Evolutionary conservation across 1,140 invertebrate genomes (phyloP).

Genomic region (Marisa cornuarietis): DNA sequence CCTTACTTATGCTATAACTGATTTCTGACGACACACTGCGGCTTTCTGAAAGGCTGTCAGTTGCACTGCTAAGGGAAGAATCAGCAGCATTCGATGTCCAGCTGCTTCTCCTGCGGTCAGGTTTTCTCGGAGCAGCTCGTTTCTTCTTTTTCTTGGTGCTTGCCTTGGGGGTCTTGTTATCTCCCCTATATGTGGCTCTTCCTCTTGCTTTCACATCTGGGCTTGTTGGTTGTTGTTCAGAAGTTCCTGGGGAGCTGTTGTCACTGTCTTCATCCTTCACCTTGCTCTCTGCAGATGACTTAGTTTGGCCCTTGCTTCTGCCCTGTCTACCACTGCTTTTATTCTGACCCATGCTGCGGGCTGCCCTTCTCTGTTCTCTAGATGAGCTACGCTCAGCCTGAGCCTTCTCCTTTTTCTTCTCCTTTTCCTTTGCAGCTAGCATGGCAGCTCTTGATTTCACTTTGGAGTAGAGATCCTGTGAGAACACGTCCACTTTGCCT

Average conservation of each 20-base stretch:
- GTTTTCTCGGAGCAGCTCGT: no score
- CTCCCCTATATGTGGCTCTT: background rate
- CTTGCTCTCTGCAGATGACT: no score
- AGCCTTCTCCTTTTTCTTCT: background rate
- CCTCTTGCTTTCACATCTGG: background rate
- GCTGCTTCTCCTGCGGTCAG: no score
- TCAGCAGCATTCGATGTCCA: no score
- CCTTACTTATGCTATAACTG: no score
- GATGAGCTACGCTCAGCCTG: no score
- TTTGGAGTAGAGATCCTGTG: conserved; percentile 19
- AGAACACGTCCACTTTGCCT: conserved; percentile 4
- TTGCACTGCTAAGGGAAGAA: no score
- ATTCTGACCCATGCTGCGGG: background rate
- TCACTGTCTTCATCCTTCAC: background rate
- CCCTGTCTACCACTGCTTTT: background rate
- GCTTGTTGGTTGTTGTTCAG: background rate
- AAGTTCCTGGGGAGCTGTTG: background rate
- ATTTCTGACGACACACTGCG: no score
- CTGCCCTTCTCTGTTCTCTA: background rate
- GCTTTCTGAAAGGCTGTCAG: no score
- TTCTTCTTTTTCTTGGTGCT: no score
- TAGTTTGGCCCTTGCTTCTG: background rate
- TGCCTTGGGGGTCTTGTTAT: no score
- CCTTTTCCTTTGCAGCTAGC: conserved; percentile 16
- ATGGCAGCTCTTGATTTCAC: conserved; percentile 19